Evolutionary conservation across 1,140 invertebrate genomes (phyloP).

Genomic region (Manduca sexta): DNA sequence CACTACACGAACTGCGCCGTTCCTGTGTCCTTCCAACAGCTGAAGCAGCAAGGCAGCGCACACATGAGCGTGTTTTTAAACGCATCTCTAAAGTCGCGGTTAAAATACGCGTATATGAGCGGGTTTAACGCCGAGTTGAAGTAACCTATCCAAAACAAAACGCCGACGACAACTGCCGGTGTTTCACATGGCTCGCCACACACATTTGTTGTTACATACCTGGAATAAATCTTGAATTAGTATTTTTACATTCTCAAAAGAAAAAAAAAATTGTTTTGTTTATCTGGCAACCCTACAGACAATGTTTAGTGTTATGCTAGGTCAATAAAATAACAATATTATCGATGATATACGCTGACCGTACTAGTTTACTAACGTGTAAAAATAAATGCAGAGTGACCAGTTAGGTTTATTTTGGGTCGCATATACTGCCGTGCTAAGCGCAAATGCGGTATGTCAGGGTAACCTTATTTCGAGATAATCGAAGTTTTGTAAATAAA

Average conservation of each 20-base stretch:
- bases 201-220: constrained; percentile 90
- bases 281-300: too few species aligned
- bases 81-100: constrained; percentile 96
- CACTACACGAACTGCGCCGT: constrained; percentile 57
- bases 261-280: too few species aligned
- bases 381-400: too few species aligned
- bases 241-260: not conserved
- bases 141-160: constrained; percentile 89
- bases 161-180: constrained; percentile 86
- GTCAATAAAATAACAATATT: too few species aligned
- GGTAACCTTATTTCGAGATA: too few species aligned
- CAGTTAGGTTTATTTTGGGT: too few species aligned
- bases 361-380: too few species aligned
- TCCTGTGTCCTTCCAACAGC: constrained; percentile 65
- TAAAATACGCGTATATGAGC: constrained; percentile 98
- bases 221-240: constrained; percentile 56
- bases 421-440: too few species aligned
- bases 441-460: too few species aligned
- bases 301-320: too few species aligned
- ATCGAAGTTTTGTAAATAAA: too few species aligned
- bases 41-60: constrained; percentile 81
- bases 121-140: constrained; percentile 98
- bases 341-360: too few species aligned
- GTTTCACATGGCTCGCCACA: constrained; percentile 88
- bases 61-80: constrained; percentile 95